phyloP scores from a whole-genome alignment of 1,140 invertebrate species.

The Scaptomyza hsui region DNA sequence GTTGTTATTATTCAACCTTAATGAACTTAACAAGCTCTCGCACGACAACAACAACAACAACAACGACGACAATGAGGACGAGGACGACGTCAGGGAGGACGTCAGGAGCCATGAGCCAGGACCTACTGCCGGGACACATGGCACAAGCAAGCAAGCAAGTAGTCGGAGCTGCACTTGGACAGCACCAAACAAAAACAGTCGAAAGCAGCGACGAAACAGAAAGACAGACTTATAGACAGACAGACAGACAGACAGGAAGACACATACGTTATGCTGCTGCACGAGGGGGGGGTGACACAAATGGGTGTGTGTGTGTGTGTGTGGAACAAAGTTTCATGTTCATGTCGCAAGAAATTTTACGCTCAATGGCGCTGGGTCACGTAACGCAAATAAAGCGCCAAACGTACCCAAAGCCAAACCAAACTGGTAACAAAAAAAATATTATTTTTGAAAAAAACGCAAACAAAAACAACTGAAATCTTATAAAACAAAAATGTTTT shows the following conservation, averaged over 20 bases:
- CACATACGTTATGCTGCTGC: conserved; percentile 32
- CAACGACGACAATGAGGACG: background rate
- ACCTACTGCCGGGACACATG: conserved; percentile 43
- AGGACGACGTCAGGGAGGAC: conserved; percentile 28
- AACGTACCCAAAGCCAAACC: conserved; percentile 44
- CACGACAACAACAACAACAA: conserved; percentile 37
- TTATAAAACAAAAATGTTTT: background rate
- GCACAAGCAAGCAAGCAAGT: conserved; percentile 32
- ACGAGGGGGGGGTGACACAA: background rate
- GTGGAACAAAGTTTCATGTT: conserved; percentile 60
- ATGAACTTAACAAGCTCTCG: conserved; percentile 80
- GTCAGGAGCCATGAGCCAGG: conserved; percentile 23
- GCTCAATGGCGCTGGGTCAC: conserved; percentile 78
- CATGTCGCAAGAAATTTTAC: conserved; percentile 76
- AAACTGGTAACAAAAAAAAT: conserved; percentile 27
- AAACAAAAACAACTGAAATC: conserved; percentile 6
- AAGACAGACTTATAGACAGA: conserved; percentile 29
- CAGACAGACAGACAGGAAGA: conserved; percentile 44
- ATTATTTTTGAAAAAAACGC: conserved; percentile 11
- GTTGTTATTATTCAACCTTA: conserved; percentile 81
- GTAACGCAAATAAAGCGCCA: conserved; percentile 79
- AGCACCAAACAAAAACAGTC: conserved; percentile 25
- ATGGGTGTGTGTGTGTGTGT: conserved; percentile 21
- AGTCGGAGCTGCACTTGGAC: conserved; percentile 31
- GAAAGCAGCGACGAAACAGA: conserved; percentile 20